Evolutionary conservation across 2,113 vertebrate species (phyloP).

Genomic region (Bujurquina vittata): DNA sequence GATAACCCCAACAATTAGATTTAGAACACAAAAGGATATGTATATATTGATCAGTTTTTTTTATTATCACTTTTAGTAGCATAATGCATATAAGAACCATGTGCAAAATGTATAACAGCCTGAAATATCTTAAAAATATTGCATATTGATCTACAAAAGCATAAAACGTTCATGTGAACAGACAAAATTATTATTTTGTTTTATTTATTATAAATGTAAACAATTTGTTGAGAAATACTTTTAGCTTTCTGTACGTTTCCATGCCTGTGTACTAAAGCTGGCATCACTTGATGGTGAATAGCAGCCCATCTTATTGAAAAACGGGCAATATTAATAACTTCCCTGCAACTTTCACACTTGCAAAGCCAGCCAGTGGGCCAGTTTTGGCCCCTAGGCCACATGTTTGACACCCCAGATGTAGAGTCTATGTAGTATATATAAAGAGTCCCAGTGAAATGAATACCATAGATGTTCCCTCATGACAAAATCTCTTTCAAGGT

Average conservation of each 20-base stretch:
- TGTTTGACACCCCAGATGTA: slow-evolving; percentile 2
- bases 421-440: slow-evolving; percentile 5
- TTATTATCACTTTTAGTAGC: not conserved
- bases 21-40: too few relatives aligned
- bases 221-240: not conserved
- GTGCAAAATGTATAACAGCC: not conserved
- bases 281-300: not conserved
- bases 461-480: slow-evolving; percentile 38
- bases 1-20: not conserved
- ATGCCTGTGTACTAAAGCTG: not conserved
- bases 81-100: not conserved
- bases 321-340: not conserved
- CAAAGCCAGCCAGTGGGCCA: not conserved
- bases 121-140: not conserved
- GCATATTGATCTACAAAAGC: not conserved
- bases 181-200: not conserved
- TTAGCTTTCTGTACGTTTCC: not conserved
- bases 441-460: slow-evolving; percentile 50
- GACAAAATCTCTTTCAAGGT: slow-evolving; percentile 56
- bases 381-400: not conserved
- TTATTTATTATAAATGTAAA: not conserved
- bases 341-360: not conserved
- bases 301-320: not conserved
- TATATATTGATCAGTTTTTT: not conserved
- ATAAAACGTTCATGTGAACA: not conserved